Evolutionary conservation across 30 jellyfish, hydroid and myxozoan species (phyloP).

Genomic region (Aurelia coerulea): DNA sequence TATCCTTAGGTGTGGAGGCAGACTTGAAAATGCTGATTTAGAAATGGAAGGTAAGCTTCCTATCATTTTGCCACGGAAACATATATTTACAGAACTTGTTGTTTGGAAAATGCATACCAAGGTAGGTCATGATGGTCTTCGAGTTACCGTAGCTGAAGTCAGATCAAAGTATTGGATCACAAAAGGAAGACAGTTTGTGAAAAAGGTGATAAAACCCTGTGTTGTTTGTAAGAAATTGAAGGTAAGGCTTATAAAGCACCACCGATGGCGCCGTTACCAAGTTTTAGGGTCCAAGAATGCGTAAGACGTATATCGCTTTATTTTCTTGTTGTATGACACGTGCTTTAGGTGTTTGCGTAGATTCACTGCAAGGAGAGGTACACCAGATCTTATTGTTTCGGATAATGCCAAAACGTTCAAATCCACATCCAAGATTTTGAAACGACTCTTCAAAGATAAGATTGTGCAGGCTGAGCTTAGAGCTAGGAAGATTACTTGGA

Average conservation of each 20-base stretch:
- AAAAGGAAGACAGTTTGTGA: slow-evolving; percentile 47
- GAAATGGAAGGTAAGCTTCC: not conserved
- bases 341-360: slow-evolving; percentile 1
- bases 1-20: not conserved
- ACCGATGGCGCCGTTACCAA: slow-evolving; percentile 38
- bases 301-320: slow-evolving; percentile 1
- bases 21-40: not conserved
- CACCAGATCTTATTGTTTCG: not conserved
- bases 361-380: slow-evolving; percentile 8
- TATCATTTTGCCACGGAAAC: not conserved
- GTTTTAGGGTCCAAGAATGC: slow-evolving; percentile 11
- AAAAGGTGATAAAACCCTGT: slow-evolving; percentile 15
- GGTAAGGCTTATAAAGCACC: slow-evolving; percentile 41
- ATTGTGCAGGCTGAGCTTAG: not conserved
- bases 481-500: slow-evolving; percentile 12
- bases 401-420: not conserved
- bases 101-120: not conserved
- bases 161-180: slow-evolving; percentile 42
- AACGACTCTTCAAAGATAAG: not conserved
- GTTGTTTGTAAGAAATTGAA: slow-evolving; percentile 17
- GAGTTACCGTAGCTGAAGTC: slow-evolving; percentile 27
- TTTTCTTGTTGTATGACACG: slow-evolving; percentile 18
- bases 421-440: not conserved
- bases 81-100: not conserved
- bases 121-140: slow-evolving; percentile 1